Evolutionary conservation across 2,797 vertebrate species (phyloP), one percentile per base, ranked within the genome.

Genomic region (Sebastes matsubarae): DNA sequence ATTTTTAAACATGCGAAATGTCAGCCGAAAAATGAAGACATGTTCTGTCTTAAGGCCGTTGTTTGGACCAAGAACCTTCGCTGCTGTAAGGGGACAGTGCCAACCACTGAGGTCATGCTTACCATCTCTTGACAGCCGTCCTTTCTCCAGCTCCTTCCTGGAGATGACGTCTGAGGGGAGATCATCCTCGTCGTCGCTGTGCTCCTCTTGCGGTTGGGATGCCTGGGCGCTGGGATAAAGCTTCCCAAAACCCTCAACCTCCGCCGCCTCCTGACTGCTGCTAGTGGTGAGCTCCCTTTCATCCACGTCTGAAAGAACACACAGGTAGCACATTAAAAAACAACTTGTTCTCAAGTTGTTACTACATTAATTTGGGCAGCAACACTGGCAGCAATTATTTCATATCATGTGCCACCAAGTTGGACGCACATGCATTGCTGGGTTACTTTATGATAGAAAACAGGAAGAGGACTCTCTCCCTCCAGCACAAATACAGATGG

Each of bases 121-220:
- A 99, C 99, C 98, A 54, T 98, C 97, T 97, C 90, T 96, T 22
- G 97, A 97, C 82, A 99, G 93, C 30, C 97, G 95, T 78, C 97
- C 96, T 86, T 96, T 99, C 78, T 98, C 97, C 84, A 99, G 93
- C 85, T 99, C 97, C 88, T 95, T 97, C 89, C 97, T 96, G 77
- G 98, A 98, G 94, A 99, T 96, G 88, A 98, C 96, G 72, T 97
- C 97, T 0, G 97, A 96, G 18, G 96, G 93, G 87, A 99, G 95
- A 50, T 97, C 96, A 36, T 96, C 93, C 2, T 97, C 96, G 0
- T 96, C 95, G 3, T 96, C 96, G 8, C 95, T 93, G 70, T 93
- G 93, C 42, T 94, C 94, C 76, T 97, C 97, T 55, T 94, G 90
- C 70, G 87, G 93, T 66, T 90, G 93, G 64, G 93, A 86, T 24